Conservation (phyloP, 2,797 vertebrate genomes). For the Argya squamiceps region DNA sequence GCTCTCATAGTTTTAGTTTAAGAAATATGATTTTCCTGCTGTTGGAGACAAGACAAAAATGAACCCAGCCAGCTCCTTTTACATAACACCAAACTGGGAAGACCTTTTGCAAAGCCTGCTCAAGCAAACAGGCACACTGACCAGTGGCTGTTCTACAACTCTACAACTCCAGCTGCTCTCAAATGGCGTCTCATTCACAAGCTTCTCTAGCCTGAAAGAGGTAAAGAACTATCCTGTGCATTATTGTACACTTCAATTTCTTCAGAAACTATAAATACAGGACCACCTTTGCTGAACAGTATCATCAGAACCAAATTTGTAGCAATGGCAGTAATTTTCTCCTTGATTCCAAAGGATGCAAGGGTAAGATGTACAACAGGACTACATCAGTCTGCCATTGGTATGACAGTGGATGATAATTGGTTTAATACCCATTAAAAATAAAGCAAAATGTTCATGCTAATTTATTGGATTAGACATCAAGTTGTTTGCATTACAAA, state of each 20-base stretch:
- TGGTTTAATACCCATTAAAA: not conserved
- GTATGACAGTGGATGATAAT: not conserved
- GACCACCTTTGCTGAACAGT: not conserved
- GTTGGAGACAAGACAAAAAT: not conserved
- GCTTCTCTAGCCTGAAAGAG: not conserved
- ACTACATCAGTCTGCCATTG: not conserved
- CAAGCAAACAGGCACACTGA: not conserved
- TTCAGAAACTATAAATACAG: not conserved
- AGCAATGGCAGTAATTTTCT: not conserved
- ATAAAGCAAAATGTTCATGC: not conserved
- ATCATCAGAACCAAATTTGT: not conserved
- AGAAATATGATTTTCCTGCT: not conserved
- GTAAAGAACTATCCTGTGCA: not conserved
- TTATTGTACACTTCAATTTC: not conserved
- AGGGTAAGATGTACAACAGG: not conserved
- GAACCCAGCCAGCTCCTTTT: not conserved
- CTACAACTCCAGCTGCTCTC: not conserved
- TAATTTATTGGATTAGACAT: not conserved
- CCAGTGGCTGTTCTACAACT: fast-evolving
- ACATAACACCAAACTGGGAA: not conserved
- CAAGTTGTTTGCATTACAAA: not conserved
- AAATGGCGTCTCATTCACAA: not conserved
- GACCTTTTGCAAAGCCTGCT: not conserved
- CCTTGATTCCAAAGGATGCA: not conserved
- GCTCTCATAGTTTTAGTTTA: not conserved